phyloP scores from a whole-genome alignment of 2,113 vertebrate species.

The Ginglymostoma cirratum region DNA sequence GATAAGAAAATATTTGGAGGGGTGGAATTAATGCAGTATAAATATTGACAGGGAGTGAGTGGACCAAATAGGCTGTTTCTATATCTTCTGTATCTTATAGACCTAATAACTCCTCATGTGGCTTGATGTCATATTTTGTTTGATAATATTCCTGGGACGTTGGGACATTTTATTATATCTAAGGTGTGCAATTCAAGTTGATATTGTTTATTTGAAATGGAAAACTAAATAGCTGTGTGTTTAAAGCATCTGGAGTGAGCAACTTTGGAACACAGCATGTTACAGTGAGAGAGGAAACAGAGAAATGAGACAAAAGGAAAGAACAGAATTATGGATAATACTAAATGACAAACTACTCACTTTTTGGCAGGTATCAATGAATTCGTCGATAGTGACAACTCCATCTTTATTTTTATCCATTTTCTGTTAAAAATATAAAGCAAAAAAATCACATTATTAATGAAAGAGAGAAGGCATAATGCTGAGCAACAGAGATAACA shows the following conservation, averaged over 20 bases:
- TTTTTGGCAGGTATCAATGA: slow-evolving; percentile 97
- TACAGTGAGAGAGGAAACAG: background rate
- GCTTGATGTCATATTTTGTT: background rate
- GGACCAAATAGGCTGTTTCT: background rate
- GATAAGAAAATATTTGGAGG: background rate
- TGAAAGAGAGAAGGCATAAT: background rate
- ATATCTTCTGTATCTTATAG: no score
- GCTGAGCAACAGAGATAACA: background rate
- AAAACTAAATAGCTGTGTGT: background rate
- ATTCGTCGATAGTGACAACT: slow-evolving; percentile 97
- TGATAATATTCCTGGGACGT: background rate
- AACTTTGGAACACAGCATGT: no score
- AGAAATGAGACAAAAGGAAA: slow-evolving; percentile 41
- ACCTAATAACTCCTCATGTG: background rate
- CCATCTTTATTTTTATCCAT: slow-evolving; percentile 99
- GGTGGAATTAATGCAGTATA: background rate
- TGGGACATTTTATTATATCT: background rate
- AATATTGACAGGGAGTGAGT: background rate
- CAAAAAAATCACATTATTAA: background rate
- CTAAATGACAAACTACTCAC: slow-evolving; percentile 60
- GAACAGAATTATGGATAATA: background rate
- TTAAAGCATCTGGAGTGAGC: background rate
- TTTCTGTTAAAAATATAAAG: slow-evolving; percentile 66
- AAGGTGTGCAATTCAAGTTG: background rate
- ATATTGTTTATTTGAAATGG: background rate